These are phyloP conservation scores for Spea multiplicata DNA, from an alignment of 2,113 vertebrate genomes.

Conservation along the genomic window DNA sequence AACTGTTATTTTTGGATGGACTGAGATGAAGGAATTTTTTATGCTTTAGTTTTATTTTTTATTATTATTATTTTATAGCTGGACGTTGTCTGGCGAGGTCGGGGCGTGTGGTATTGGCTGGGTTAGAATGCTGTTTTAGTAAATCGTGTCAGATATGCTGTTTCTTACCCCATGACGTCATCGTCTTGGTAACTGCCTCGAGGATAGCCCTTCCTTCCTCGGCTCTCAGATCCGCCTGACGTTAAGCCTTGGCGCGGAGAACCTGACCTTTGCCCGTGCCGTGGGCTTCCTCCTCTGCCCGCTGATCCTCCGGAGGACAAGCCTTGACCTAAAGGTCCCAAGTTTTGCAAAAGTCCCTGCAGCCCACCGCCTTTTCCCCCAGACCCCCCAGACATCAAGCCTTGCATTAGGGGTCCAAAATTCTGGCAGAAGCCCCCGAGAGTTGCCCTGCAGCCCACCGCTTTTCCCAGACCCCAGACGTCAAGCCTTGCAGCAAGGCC, in stretches of 20 bases:
- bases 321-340: neutral
- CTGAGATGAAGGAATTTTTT: too few relatives aligned
- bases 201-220: neutral
- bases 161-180: neutral
- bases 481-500: neutral
- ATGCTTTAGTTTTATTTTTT: too few relatives aligned
- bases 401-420: neutral
- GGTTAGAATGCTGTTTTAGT: too few relatives aligned
- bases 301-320: neutral
- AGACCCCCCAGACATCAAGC: neutral
- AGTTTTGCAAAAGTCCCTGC: neutral
- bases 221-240: neutral
- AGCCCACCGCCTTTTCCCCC: neutral
- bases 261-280: neutral
- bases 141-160: neutral
- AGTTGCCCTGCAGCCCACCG: neutral
- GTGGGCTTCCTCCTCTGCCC: neutral
- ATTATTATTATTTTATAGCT: too few relatives aligned
- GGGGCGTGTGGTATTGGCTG: too few relatives aligned
- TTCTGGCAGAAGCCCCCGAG: neutral
- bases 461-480: neutral
- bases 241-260: neutral
- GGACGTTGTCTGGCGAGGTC: too few relatives aligned
- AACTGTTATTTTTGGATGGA: too few relatives aligned
- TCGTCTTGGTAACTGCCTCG: neutral